Base-by-base conservation (phyloP, 2,888 invertebrate genomes). In the Harpagoxenus sublaevis region DNA sequence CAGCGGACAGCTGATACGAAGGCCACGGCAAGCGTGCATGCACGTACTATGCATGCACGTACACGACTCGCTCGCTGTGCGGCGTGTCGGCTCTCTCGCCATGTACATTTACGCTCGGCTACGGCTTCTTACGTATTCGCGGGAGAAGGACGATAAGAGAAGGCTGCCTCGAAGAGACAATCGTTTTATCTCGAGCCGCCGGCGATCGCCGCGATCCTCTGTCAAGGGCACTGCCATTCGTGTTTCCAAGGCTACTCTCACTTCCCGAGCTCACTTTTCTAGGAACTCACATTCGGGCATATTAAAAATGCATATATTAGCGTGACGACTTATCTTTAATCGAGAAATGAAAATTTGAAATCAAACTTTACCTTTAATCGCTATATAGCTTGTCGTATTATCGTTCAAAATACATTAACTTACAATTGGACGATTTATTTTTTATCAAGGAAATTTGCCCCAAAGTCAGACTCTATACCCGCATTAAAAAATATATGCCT, bases 1-100 rank as follows among this genome's bases (percentile, higher is more conserved):
- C 60, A 71, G 60, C 60, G 28, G 71, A 81, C 79, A 81, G 79
- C 79, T 81, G 79, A 81, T 81, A 81, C 79, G 71, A 71, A 81
- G 79, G 79, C 71, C 71, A 55, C 28, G 63, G 53, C 28, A 28
- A 68, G 51, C 60, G 79, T 71, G 60, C 48, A 62, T 48, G 28
- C 39, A 70, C 70, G n/a, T 70, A 70, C 28, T 51, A 35, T 55
- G 70, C 79, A 60, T 31, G 51, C 79, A 39, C n/a, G 51, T 71
- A 42, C 28, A 42, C 28, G 66, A 55, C 10, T 75, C 45, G 48
- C 15, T 63, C n/a, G 31, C 42, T 55, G n/a, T 65, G 15, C 48
- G 12, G 53, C 39, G 28, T 28, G 39, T 42, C 15, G 31, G 3
- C 23, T 63, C 39, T 31, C 48, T 31, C 39, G 63, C 60, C 60